Evolutionary conservation across 1,140 invertebrate genomes (phyloP), one percentile per base, ranked within the genome.

Genomic region (Theocolax elegans): DNA sequence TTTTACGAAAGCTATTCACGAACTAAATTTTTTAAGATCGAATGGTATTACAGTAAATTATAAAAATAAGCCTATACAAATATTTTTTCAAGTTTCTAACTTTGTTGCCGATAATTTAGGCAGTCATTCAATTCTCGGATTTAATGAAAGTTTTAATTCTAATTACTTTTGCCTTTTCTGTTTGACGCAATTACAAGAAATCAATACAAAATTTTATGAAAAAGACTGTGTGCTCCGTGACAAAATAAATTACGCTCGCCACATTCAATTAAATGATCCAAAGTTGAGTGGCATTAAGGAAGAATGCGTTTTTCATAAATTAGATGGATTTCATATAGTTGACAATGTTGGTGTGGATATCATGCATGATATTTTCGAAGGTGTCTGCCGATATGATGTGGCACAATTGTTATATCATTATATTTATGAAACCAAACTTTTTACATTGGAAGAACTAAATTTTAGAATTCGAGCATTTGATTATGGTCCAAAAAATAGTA

Each of bases 61-160:
- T 35, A 25, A 51, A 1, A 12, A 19, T 27, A 53, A 54, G 15
- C 10, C 54, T 2, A 3, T 42, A n/a, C 63, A 40, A 12, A 31
- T 74, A 21, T 51, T 64, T 42, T 75, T 73, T 67, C 58, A 21
- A 13, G 54, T 65, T 68, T 21, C 54, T 2, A 62, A 42, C 40
- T 12, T 73, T 8, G 72, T 67, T 56, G 53, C n/a, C 4, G 29
- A 56, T 38, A 56, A 56, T 56, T 17, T 56, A 35, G 71, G 56
- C 38, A 27, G 72, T 3, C 23, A 75, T 65, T 51, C 59, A 21
- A 66, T 75, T 15, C 44, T 74, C 40, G 75, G 73, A 19, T 76
- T 74, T 31, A 44, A n/a, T 44, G 65, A 23, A 35, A 54, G 73
- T 19, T 76, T 74, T 25, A 63, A 3, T 49, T 38, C 71, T 38